phyloP scores from a whole-genome alignment of 2,888 invertebrate genomes.

The Erpobdella octoculata region DNA sequence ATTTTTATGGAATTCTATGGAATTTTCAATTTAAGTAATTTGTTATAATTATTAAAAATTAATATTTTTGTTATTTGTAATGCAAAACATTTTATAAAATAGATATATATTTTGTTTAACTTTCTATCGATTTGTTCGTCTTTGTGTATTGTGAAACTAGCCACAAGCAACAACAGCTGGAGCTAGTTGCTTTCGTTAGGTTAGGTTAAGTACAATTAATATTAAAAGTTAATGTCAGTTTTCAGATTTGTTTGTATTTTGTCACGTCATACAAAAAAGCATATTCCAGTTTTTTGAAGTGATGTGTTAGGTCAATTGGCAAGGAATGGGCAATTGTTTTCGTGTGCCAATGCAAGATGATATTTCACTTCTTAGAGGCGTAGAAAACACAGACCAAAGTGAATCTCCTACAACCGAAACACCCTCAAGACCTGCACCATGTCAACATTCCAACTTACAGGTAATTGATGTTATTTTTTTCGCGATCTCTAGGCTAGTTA shows the following conservation, averaged over 20 bases:
- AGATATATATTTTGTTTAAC: no score
- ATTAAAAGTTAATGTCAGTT: no score
- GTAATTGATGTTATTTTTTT: no score
- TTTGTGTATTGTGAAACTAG: no score
- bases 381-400: conserved; percentile 42
- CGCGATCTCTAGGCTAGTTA: no score
- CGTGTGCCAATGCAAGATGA: conserved; percentile 53
- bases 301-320: background rate
- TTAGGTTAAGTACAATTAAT: no score
- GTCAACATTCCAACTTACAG: background rate
- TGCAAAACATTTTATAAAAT: no score
- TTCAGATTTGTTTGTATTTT: background rate
- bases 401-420: conserved; percentile 36
- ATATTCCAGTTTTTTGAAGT: background rate
- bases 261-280: background rate
- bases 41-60: no score
- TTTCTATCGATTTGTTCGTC: no score
- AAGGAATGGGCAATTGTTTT: conserved; percentile 54
- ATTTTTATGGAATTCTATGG: no score
- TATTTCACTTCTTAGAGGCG: conserved; percentile 52
- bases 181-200: background rate
- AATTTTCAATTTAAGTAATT: no score
- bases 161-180: conserved; percentile 5
- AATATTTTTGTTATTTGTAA: no score
- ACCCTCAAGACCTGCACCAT: conserved; percentile 8